Evolutionary conservation across 2,113 vertebrate species (phyloP), one percentile per base, ranked within the genome.

Genomic region (Notarius quadriscutis): DNA sequence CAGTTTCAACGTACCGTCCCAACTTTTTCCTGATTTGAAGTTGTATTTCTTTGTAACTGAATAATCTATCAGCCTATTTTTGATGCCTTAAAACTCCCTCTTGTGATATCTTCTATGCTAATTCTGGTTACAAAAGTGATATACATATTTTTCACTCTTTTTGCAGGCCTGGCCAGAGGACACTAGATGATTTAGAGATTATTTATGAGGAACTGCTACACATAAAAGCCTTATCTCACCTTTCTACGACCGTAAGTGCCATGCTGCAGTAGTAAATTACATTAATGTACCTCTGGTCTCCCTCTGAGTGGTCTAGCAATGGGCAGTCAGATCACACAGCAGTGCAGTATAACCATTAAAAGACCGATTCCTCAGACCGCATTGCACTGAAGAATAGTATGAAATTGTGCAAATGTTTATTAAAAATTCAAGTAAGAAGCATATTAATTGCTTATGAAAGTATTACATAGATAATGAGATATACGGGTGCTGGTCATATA

Each of bases 161-260:
- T 78, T 72, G 18, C 90, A 99, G 98, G 86, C 97, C 97, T n/a
- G 96, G 96, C 82, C 97, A 99, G 94, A 97, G 98, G 92, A 97
- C 95, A 53, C 91, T 95, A 69, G 97, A 99, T 93, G 98, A 99
- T 91, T 94, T 99, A 81, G 98, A 99, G 94, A 98, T 99, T 87
- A 97, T 99, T 93, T 98, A 98, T 90, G 98, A 99, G 91, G 98
- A 99, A 91, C 93, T 99, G 89, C 96, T 99, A 85, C 98, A 99
- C 90, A 99, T 99, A 92, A 99, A 99, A 91, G 98, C 98, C 87
- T 97, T 99, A 93, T 97, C 98, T 90, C 97, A 99, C 90, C 96
- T 99, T 78, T 98, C 98, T 88, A 99, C 97, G 84, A 99, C 98
- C 89, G 98, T 99, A 94, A 97, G 95, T 93, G 50, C 15, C 3